Evolutionary conservation across 2,797 vertebrate genomes (phyloP).

Genomic region (Pachyuromys duprasi): DNA sequence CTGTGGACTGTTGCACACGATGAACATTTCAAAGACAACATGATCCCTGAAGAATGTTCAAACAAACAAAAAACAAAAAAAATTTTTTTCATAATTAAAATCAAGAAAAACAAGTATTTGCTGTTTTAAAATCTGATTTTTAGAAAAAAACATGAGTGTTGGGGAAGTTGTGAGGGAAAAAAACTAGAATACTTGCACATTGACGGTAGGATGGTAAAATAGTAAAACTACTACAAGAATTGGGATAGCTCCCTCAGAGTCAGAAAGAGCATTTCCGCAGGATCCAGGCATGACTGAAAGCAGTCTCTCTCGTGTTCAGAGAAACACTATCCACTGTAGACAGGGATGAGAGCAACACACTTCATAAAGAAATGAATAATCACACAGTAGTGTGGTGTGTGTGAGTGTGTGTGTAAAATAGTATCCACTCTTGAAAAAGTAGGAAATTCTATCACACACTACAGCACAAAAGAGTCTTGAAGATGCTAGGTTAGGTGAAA

Average conservation of each 20-base stretch:
- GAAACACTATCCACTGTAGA: neutral
- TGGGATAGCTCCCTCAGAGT: neutral
- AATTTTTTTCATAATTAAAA: conserved; percentile 35
- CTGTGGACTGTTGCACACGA: neutral
- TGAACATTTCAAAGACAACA: conserved; percentile 12
- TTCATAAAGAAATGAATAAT: neutral
- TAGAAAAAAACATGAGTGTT: neutral
- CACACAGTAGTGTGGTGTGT: neutral
- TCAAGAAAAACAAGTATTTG: neutral
- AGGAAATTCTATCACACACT: neutral
- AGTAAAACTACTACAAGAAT: neutral
- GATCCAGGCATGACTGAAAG: neutral
- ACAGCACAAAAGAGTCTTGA: neutral
- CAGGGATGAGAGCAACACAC: neutral
- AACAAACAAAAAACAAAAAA: neutral
- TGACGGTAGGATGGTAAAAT: neutral
- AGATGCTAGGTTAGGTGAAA: neutral
- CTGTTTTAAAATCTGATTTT: neutral
- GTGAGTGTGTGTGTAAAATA: neutral
- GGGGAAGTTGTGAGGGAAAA: neutral
- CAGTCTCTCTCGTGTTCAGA: neutral
- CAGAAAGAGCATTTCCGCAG: neutral
- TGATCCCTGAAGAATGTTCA: neutral
- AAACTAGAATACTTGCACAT: neutral
- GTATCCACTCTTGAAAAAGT: neutral